Base-by-base conservation (phyloP, 2,888 invertebrate genomes). In the Pristionchus arcanus region DNA sequence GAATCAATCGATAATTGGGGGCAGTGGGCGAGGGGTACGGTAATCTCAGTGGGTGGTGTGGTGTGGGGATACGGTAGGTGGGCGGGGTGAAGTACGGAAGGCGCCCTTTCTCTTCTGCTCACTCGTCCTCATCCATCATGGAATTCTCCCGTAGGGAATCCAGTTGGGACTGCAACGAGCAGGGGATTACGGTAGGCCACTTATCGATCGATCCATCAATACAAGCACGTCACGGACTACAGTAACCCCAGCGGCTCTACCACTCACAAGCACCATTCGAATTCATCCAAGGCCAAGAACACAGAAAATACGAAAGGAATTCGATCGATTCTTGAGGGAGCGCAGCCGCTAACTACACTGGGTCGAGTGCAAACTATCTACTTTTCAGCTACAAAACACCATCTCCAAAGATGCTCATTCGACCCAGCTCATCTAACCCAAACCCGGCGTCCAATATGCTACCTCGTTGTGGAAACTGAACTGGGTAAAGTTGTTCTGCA, bases 401-500 rank as follows among this genome's bases (percentile, higher is more conserved):
- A 2, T 25, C 25, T 0, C 71, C 31, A 16, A 16, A 21, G 19
- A 19, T 21, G 16, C 55, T 55, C 55, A 55, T 55, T 5, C 55
- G 2, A 21, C 55, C 55, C 21, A 55, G 55, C 21, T 0, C n/a
- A n/a, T n/a, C 55, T 11, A 25, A 1, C n/a, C 25, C 3, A 21
- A 25, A n/a, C 11, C 42, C 42, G 0, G 9, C 42, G 7, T 7
- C 13, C 5, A 11, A 63, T 31, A 4, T 21, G 21, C 68, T 25
- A 90, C 74, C 31, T 90, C 68, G 66, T 92, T 91, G 88, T 92
- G 92, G 93, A 96, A 96, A 42, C 97, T 97, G 96, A 98, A 98
- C 96, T 97, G 97, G 63, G 96, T 96, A 95, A 97, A 97, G 95
- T 97, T 94, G 95, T 97, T 91, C 89, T 94, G 93, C 89, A 94